Evolutionary conservation across 2,888 invertebrate species (phyloP).

Genomic region (Dynastes hyllus): DNA sequence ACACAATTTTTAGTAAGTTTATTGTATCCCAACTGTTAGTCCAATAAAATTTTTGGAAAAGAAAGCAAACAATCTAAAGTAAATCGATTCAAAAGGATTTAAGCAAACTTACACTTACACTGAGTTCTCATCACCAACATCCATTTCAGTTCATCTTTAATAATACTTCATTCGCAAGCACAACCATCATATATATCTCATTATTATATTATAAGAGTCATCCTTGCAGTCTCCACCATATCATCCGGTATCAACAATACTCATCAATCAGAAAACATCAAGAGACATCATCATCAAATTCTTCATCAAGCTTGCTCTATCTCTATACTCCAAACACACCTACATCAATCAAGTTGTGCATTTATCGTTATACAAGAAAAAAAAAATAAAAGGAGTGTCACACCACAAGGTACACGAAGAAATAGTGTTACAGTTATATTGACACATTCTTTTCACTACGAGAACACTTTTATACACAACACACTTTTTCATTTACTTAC

Average conservation of each 20-base stretch:
- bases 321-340: neutral
- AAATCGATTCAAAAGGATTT: too few relatives aligned
- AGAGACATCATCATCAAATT: constrained; percentile 6
- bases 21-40: too few relatives aligned
- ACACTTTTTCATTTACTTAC: too few relatives aligned
- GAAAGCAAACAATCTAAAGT: too few relatives aligned
- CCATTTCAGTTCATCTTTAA: constrained; percentile 2
- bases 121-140: neutral
- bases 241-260: neutral
- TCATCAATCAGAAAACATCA: neutral
- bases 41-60: too few relatives aligned
- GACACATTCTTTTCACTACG: neutral
- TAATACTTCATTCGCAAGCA: too few relatives aligned
- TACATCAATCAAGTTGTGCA: constrained; percentile 7
- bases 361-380: neutral
- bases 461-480: too few relatives aligned
- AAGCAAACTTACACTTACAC: too few relatives aligned
- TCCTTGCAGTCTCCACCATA: constrained; percentile 11
- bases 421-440: neutral
- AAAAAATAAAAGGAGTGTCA: neutral
- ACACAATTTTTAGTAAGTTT: too few relatives aligned
- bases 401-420: neutral
- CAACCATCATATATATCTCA: too few relatives aligned
- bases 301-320: constrained; percentile 4
- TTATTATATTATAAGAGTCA: neutral